A percentile compares a stretch with the other conserved stretches of the same genome.
These are phyloP conservation scores for Sceliomorpha sp. DNA, from an alignment of 2,888 invertebrate species.

Conservation along the genomic window DNA sequence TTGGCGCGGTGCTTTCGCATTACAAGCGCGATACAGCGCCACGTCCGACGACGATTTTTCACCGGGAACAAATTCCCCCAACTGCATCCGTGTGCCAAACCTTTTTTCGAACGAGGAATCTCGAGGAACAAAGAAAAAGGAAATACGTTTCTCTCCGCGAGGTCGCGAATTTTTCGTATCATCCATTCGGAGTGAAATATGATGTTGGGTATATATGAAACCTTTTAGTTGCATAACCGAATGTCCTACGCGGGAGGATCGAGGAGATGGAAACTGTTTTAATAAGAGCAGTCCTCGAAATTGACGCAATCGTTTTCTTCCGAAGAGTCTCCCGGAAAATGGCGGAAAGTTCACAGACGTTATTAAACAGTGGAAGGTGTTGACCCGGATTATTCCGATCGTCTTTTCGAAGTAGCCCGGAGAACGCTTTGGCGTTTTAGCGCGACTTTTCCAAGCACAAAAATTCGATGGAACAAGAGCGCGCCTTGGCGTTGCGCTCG, in stretches of 20 bases:
- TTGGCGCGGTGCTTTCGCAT: slow-evolving; percentile 46
- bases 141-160: background rate
- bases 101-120: slow-evolving; percentile 41
- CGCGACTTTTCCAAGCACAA: background rate
- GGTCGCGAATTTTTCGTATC: background rate
- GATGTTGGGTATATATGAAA: background rate
- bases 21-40: slow-evolving; percentile 39
- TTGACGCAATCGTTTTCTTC: no score
- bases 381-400: no score
- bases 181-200: background rate
- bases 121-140: slow-evolving; percentile 8
- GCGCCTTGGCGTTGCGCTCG: background rate
- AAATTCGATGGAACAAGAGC: background rate
- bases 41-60: slow-evolving; percentile 53
- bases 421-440: no score
- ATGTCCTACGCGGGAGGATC: no score
- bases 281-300: no score
- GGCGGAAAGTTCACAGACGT: no score
- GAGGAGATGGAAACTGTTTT: no score
- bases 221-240: no score
- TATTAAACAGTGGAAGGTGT: no score
- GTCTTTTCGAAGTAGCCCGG: no score
- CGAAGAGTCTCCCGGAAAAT: no score
- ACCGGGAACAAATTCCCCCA: slow-evolving; percentile 18
- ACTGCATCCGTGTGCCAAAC: slow-evolving; percentile 44